phyloP scores from a whole-genome alignment of 37 sponge, comb jelly and placozoan genomes.

The Aplysina aerophoba region DNA sequence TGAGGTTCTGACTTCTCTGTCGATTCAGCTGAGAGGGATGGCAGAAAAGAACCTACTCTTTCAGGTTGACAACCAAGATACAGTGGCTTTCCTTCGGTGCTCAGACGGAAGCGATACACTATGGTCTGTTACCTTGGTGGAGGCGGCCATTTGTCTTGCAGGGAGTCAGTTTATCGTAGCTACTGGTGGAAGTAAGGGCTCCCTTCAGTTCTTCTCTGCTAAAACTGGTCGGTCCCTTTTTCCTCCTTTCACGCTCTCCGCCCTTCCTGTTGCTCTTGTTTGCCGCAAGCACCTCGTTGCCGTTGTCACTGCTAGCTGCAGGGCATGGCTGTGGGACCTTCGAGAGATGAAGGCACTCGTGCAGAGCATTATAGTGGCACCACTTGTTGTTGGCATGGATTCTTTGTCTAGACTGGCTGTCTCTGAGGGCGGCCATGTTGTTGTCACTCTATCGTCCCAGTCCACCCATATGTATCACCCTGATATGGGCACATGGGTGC shows the following conservation, averaged over 20 bases:
- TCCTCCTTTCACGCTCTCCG: conserved; percentile 36
- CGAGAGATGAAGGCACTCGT: conserved; percentile 11
- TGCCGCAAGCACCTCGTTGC: conserved; percentile 17
- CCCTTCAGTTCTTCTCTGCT: conserved; percentile 52
- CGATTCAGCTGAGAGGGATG: conserved; percentile 4
- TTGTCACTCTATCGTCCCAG: conserved; percentile 17
- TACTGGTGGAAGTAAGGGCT: conserved; percentile 48
- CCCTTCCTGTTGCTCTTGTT: conserved; percentile 28
- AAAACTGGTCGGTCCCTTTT: conserved; percentile 48
- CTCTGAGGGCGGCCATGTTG: conserved; percentile 49
- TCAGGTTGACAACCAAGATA: conserved; percentile 28
- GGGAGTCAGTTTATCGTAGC: conserved; percentile 51
- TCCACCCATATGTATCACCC: conserved; percentile 34
- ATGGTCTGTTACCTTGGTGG: conserved; percentile 42
- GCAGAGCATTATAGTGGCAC: conserved; percentile 25
- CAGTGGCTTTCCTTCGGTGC: conserved; percentile 30
- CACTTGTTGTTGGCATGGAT: conserved; percentile 17
- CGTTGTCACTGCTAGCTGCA: conserved; percentile 32
- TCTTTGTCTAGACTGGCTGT: conserved; percentile 6
- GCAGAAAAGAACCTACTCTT: neutral
- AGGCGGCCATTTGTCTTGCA: conserved; percentile 35
- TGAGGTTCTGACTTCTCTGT: conserved; percentile 19
- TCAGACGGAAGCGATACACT: conserved; percentile 8
- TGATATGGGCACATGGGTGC: conserved; percentile 64
- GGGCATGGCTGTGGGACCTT: conserved; percentile 55